Conservation (phyloP, 2,113 vertebrate species). For the Machaerirhynchus nigripectus region DNA sequence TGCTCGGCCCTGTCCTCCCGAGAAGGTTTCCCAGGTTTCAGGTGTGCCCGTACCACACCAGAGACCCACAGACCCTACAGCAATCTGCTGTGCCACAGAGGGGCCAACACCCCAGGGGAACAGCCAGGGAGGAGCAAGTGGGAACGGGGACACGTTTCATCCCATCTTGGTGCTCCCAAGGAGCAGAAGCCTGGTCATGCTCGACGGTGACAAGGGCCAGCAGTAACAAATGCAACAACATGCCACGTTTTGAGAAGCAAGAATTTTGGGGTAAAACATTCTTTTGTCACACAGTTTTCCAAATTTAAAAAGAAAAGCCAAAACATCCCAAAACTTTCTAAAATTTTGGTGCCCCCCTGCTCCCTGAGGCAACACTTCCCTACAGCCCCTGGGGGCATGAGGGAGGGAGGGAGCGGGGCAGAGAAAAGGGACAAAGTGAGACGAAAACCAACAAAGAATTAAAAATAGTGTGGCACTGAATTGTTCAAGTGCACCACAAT, state of each 20-base stretch:
- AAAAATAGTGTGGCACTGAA: neutral
- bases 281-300: neutral
- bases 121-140: neutral
- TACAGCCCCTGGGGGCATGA: neutral
- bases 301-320: neutral
- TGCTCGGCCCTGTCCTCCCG: rapidly evolving
- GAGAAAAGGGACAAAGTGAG: neutral
- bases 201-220: neutral
- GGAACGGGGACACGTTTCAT: rapidly evolving
- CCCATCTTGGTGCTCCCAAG: rapidly evolving
- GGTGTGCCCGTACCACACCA: rapidly evolving
- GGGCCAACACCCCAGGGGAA: neutral
- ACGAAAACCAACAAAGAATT: neutral
- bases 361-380: neutral
- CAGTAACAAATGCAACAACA: neutral
- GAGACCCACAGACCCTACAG: no score
- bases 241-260: neutral
- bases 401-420: neutral
- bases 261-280: neutral
- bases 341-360: neutral
- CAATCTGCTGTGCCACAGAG: rapidly evolving
- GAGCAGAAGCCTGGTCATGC: neutral
- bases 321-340: neutral
- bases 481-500: neutral
- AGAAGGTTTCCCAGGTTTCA: neutral